Percentiles rank a stretch among this genome's conserved stretches.
phyloP scores from a whole-genome alignment of 2,113 vertebrate species.

The Poecilia latipinna region DNA sequence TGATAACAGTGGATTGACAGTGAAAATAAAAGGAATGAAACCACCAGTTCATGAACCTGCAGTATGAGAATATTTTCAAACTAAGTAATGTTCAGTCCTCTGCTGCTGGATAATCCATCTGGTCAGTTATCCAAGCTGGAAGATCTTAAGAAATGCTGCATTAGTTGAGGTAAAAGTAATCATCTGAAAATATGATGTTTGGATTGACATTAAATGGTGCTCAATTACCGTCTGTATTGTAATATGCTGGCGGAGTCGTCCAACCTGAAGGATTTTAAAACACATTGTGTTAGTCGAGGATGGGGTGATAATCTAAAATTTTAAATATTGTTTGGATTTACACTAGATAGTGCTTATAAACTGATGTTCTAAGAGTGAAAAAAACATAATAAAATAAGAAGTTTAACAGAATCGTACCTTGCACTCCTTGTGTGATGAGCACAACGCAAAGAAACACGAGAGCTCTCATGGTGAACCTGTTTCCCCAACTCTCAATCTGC shows the following conservation, averaged over 20 bases:
- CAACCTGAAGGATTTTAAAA: slow-evolving; percentile 23
- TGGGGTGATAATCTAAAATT: not conserved
- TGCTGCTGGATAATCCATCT: not conserved
- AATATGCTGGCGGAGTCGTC: not conserved
- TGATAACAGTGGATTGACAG: too few species aligned
- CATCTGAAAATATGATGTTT: not conserved
- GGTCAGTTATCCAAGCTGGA: slow-evolving; percentile 9
- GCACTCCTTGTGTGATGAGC: slow-evolving; percentile 23
- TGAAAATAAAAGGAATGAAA: too few species aligned
- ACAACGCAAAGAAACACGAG: slow-evolving; percentile 54
- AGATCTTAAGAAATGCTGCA: not conserved
- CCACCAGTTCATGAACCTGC: too few species aligned
- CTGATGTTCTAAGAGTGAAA: not conserved
- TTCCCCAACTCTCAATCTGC: slow-evolving; percentile 27
- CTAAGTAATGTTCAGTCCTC: not conserved
- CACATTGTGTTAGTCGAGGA: not conserved
- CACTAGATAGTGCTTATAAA: not conserved
- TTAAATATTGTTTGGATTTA: not conserved
- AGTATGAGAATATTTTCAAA: too few species aligned
- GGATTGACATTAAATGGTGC: not conserved
- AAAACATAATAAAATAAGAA: not conserved
- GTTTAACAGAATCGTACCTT: slow-evolving; percentile 47
- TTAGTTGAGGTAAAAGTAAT: not conserved
- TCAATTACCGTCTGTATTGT: not conserved
- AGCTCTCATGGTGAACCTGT: slow-evolving; percentile 50